These are phyloP conservation scores for Watersipora subatra DNA, from an alignment of 1,140 invertebrate species.

Conservation along the genomic window DNA sequence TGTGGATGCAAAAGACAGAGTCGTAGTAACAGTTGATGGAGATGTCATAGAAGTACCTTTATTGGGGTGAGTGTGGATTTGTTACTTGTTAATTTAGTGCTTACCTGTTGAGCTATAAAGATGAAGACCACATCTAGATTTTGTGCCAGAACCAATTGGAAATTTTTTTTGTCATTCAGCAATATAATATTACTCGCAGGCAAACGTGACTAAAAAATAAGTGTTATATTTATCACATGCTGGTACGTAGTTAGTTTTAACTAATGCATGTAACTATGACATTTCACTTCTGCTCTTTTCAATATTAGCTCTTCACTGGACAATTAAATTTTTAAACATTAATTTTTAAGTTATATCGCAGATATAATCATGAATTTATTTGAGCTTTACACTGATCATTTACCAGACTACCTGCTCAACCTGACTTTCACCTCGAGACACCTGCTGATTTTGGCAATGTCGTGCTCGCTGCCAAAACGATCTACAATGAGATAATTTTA, in stretches of 20 bases:
- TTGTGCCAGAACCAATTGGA: too few species aligned
- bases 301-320: not conserved
- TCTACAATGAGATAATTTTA: constrained; percentile 26
- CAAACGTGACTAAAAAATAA: too few species aligned
- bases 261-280: too few species aligned
- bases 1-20: constrained; percentile 26
- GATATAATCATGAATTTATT: not conserved
- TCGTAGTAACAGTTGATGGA: constrained; percentile 34
- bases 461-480: constrained; percentile 32
- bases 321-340: not conserved
- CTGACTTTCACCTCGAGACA: constrained; percentile 23
- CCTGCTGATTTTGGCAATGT: constrained; percentile 33
- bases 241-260: too few species aligned
- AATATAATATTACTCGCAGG: too few species aligned
- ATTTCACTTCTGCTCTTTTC: constrained; percentile 11
- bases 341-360: not conserved
- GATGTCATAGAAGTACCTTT: constrained; percentile 35
- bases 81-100: too few species aligned
- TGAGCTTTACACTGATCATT: too few species aligned
- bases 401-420: constrained; percentile 25
- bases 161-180: too few species aligned
- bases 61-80: constrained; percentile 31
- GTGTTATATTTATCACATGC: too few species aligned
- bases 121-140: too few species aligned
- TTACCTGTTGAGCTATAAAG: too few species aligned